phyloP scores from a whole-genome alignment of 2,888 invertebrate species.

The Lacanobia oleracea region DNA sequence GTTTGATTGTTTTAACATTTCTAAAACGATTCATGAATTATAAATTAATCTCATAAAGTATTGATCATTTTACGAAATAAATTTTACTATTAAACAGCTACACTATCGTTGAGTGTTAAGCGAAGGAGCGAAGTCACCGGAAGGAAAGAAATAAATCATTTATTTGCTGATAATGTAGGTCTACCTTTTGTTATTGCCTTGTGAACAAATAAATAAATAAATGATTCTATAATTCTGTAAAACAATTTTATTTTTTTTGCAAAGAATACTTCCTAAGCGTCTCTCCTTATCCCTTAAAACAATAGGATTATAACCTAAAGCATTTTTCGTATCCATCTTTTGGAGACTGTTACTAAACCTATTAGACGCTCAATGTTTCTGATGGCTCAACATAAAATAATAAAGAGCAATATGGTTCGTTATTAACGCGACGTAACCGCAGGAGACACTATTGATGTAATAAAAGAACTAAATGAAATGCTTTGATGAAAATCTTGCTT shows the following conservation, averaged over 20 bases:
- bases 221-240: too few species aligned
- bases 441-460: conserved; percentile 24
- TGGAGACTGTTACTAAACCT: not conserved
- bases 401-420: conserved; percentile 16
- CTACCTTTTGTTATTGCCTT: too few species aligned
- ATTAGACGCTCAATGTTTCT: not conserved
- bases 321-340: not conserved
- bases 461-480: conserved; percentile 11
- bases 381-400: conserved; percentile 21
- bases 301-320: conserved; percentile 6
- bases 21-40: too few species aligned
- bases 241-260: not conserved
- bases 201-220: too few species aligned
- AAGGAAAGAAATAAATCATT: too few species aligned
- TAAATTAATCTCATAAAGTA: too few species aligned
- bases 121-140: too few species aligned
- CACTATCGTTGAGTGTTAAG: too few species aligned
- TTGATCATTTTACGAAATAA: too few species aligned
- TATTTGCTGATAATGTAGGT: too few species aligned
- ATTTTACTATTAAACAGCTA: too few species aligned
- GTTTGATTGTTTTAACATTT: too few species aligned
- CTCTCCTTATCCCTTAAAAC: conserved; percentile 11
- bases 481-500: not conserved
- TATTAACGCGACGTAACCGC: conserved; percentile 11
- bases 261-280: not conserved